Conservation (phyloP, 2,888 invertebrate genomes). For the Zaprionus obscuricornis region DNA sequence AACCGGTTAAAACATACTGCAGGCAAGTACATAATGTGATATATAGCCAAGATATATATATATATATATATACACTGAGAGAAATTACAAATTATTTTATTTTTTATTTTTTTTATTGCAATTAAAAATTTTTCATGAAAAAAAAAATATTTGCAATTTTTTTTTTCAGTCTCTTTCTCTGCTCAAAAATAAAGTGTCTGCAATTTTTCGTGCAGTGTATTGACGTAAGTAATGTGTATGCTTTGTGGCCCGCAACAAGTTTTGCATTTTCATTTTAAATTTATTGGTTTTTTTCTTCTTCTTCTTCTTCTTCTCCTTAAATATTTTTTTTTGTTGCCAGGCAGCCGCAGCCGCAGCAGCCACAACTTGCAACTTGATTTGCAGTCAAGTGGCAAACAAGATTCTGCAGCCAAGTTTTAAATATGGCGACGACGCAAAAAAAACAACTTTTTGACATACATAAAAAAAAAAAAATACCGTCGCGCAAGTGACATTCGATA, state of each 20-base stretch:
- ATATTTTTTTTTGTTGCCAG: constrained; percentile 41
- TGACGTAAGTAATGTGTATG: constrained; percentile 19
- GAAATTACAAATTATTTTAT: too few species aligned
- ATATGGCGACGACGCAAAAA: constrained; percentile 48
- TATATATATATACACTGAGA: too few species aligned
- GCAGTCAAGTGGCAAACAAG: constrained; percentile 52
- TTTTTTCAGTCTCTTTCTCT: too few species aligned
- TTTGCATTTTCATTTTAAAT: constrained; percentile 74
- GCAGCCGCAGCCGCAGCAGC: constrained; percentile 9
- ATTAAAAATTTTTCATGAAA: too few species aligned
- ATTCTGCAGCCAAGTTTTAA: constrained; percentile 54
- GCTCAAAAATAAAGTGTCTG: neutral
- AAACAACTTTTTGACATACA: constrained; percentile 10
- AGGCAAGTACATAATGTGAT: too few species aligned
- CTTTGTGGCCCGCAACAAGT: constrained; percentile 56
- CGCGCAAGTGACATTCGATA: too few species aligned
- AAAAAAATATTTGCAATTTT: too few species aligned
- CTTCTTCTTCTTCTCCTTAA: constrained; percentile 28
- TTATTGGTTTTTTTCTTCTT: constrained; percentile 65
- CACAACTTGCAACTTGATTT: constrained; percentile 65
- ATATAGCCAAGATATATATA: too few species aligned
- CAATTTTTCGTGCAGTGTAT: neutral
- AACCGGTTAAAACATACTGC: too few species aligned
- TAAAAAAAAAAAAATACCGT: constrained; percentile 5
- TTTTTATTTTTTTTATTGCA: too few species aligned